Conservation (phyloP, 2,113 vertebrate genomes). For the Todiramphus saurophagus region DNA sequence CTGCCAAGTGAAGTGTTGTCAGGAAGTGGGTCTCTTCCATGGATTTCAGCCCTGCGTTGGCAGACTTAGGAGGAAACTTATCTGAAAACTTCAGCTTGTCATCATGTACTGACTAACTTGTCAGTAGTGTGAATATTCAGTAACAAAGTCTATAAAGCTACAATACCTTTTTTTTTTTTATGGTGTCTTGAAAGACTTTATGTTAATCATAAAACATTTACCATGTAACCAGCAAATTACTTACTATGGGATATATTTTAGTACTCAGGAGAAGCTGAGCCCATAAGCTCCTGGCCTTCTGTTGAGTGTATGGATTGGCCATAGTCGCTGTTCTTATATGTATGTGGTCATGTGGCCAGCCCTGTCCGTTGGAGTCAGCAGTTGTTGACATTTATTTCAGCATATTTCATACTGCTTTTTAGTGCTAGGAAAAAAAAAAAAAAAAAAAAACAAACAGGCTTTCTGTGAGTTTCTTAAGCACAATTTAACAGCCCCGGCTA, state of each 20-base stretch:
- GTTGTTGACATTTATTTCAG: not conserved
- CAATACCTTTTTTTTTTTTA: not conserved
- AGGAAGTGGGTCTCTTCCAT: not conserved
- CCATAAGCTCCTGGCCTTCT: not conserved
- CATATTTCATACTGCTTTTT: not conserved
- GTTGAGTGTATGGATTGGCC: not conserved
- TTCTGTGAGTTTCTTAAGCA: not conserved
- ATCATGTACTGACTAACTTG: not conserved
- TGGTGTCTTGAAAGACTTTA: not conserved
- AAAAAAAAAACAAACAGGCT: not conserved
- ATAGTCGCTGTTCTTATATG: rapidly evolving
- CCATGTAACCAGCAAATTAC: not conserved
- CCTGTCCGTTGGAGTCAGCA: not conserved
- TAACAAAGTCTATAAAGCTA: not conserved
- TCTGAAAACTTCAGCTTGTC: not conserved
- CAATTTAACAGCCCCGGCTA: not conserved
- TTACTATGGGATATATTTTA: not conserved
- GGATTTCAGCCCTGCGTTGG: not conserved
- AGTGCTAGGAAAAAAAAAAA: not conserved
- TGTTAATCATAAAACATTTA: not conserved
- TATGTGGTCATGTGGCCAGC: rapidly evolving
- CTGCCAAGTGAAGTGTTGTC: not conserved
- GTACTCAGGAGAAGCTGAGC: not conserved
- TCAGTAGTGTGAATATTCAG: not conserved
- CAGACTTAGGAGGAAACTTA: not conserved